Evolutionary conservation across 2,888 invertebrate species (phyloP).

Genomic region (Bunonema sp.): DNA sequence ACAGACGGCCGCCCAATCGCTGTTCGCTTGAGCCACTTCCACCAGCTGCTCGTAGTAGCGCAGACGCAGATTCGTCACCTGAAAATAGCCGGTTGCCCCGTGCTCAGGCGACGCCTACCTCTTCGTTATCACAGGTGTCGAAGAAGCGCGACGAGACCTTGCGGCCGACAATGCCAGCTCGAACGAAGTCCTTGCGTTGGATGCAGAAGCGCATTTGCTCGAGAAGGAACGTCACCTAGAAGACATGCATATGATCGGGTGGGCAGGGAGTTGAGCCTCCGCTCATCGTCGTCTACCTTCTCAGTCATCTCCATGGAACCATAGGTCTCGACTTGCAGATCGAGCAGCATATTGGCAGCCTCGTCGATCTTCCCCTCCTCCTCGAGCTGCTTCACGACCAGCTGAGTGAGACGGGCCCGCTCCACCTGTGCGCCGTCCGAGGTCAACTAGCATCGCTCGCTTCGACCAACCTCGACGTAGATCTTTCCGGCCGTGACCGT

Average conservation of each 20-base stretch:
- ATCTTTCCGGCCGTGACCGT: constrained; percentile 83
- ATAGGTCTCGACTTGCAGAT: constrained; percentile 88
- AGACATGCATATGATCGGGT: background rate
- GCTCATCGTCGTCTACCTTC: constrained; percentile 51
- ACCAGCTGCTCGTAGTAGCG: constrained; percentile 74
- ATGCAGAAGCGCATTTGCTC: constrained; percentile 96
- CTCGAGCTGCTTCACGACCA: constrained; percentile 52
- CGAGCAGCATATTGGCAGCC: constrained; percentile 83
- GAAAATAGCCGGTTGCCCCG: too few species aligned
- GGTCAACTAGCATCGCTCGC: background rate
- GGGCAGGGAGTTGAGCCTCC: background rate
- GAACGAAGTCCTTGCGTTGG: constrained; percentile 81
- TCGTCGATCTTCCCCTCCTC: constrained; percentile 57
- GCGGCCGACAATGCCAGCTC: constrained; percentile 94
- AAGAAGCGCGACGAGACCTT: constrained; percentile 94
- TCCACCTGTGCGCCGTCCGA: constrained; percentile 73
- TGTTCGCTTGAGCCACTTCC: constrained; percentile 80
- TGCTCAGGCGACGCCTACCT: too few species aligned
- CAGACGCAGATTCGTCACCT: constrained; percentile 55
- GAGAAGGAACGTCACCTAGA: constrained; percentile 67
- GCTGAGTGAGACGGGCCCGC: constrained; percentile 77
- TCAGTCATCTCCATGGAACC: constrained; percentile 96
- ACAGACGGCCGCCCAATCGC: constrained; percentile 77
- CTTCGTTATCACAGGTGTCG: constrained; percentile 50
- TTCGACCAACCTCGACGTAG: constrained; percentile 6